Conservation (phyloP, 2,113 vertebrate genomes). For the Heterocephalus glaber region DNA sequence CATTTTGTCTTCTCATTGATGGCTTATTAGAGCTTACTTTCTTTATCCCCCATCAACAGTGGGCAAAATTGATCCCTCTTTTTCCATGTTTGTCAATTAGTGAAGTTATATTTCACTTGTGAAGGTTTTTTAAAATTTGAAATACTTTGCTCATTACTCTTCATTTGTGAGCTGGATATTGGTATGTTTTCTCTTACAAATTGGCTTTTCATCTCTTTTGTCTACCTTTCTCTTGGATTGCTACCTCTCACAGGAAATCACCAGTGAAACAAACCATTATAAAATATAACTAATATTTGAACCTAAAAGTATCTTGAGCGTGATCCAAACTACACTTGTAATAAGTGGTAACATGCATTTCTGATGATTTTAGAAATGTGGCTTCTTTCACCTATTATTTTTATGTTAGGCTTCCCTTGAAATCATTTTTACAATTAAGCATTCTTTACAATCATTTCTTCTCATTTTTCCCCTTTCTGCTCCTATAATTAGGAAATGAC, state of each 20-base stretch:
- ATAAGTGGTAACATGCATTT: not conserved
- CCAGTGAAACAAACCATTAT: constrained; percentile 8
- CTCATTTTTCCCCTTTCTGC: not conserved
- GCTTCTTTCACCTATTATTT: not conserved
- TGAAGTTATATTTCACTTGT: not conserved
- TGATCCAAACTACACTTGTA: constrained; percentile 50
- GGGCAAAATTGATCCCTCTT: not conserved
- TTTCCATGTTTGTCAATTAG: not conserved
- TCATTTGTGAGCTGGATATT: not conserved
- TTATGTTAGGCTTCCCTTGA: constrained; percentile 38
- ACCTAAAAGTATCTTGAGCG: constrained; percentile 16
- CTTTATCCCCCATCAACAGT: not conserved
- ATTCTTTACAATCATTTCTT: constrained; percentile 4
- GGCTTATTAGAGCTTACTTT: not conserved
- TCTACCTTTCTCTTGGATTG: not conserved
- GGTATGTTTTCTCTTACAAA: constrained; percentile 33
- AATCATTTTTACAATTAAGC: not conserved
- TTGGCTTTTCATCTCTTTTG: not conserved
- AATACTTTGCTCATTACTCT: not conserved
- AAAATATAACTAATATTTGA: not conserved
- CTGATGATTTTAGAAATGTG: constrained; percentile 6
- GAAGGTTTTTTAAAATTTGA: not conserved
- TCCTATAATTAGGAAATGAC: not conserved
- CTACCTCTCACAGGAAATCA: not conserved
- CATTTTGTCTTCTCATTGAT: not conserved